Base-by-base conservation (phyloP, 2,797 vertebrate genomes). In the Remorina albescens region DNA sequence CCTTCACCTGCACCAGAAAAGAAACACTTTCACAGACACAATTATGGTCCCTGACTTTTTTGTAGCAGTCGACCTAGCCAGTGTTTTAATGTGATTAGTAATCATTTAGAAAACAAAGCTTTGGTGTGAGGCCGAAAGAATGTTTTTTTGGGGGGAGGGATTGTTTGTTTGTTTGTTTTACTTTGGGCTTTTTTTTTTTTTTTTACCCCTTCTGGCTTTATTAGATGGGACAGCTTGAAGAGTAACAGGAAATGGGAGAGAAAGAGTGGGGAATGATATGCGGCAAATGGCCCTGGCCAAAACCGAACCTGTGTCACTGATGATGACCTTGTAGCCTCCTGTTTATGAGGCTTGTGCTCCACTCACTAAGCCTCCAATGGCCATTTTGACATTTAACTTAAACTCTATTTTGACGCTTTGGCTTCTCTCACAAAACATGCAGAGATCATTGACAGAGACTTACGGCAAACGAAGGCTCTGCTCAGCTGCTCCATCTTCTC, bases 401-500 rank as follows among this genome's bases (percentile, higher is more conserved):
- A n/a, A n/a, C n/a, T n/a, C n/a, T n/a, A 37, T 58, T 66, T 18
- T 30, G 49, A 58, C 34, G 18, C 25, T n/a, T n/a, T n/a, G 26
- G 30, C 5, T 30, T 25, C 37, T 63, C 30, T 37, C n/a, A 9
- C 30, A 46, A 53, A 44, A 54, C n/a, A 42, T 12, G 21, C 6
- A 21, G 61, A 61, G 34, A 21, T 28, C 36, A 60, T 36, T 19
- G 25, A 53, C 25, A 41, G 19, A 21, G 41, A 93, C 97, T 93
- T 92, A 98, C 98, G 95, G 93, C 96, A 95, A 90, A 96, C 97
- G 74, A 99, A 96, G 86, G 97, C 98, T 95, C 95, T 95, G 91
- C 98, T 98, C 74, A 99, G 90, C 87, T 99, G 98, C 82, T 99
- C 98, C 98, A 99, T 99, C 94, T 99, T 99, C 93, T 99, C 98